Percentiles rank a stretch among this genome's conserved stretches.
These are phyloP conservation scores for Lepetodrilus schrolli DNA, from an alignment of 2,888 invertebrate species.

Conservation along the genomic window DNA sequence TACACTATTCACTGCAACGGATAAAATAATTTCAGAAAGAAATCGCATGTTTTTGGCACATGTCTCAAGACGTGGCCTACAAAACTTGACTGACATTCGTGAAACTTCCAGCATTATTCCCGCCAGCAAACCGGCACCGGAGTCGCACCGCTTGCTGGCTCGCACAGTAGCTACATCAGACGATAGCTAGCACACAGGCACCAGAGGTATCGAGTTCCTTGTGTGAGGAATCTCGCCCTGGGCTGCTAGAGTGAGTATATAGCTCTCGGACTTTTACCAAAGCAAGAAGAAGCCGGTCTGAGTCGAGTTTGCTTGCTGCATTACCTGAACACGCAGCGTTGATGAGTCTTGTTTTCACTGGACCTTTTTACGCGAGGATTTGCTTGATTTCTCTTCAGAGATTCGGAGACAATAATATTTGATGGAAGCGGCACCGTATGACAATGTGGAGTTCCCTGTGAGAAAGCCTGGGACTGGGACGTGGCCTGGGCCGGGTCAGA, in stretches of 20 bases:
- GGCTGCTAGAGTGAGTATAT: neutral
- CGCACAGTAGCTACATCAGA: conserved; percentile 27
- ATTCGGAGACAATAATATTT: conserved; percentile 13
- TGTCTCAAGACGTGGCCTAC: neutral
- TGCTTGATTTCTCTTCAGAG: conserved; percentile 1
- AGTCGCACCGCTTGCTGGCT: conserved; percentile 8
- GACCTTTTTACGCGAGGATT: neutral
- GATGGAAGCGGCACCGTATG: conserved; percentile 66
- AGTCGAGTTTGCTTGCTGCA: neutral
- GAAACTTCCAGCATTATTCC: neutral
- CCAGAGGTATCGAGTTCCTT: conserved; percentile 25
- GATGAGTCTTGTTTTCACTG: neutral
- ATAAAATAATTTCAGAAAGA: too few relatives aligned
- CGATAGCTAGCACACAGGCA: conserved; percentile 16
- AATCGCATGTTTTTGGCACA: neutral
- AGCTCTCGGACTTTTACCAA: neutral
- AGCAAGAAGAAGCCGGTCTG: neutral
- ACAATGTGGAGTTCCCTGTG: conserved; percentile 70
- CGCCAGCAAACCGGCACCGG: conserved; percentile 2
- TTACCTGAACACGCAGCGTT: too few relatives aligned
- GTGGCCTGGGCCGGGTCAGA: conserved; percentile 47
- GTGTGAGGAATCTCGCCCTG: conserved; percentile 13
- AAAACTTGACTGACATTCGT: conserved; percentile 17
- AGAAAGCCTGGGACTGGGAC: conserved; percentile 52
- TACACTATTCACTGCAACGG: too few relatives aligned